These are phyloP conservation scores for Dusona sp. DNA, from an alignment of 2,888 invertebrate species.

Conservation along the genomic window DNA sequence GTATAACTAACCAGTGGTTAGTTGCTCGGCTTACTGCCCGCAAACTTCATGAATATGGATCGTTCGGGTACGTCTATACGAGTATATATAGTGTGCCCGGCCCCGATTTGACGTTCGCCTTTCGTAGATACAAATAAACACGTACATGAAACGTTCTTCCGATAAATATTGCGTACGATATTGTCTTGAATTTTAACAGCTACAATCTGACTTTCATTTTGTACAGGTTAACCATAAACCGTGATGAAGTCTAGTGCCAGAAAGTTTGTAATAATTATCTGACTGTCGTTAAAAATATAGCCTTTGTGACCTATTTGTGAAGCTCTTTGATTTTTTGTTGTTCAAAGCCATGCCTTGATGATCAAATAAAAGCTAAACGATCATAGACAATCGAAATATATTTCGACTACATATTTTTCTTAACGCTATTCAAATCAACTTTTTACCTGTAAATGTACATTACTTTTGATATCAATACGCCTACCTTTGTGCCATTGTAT, in stretches of 20 bases:
- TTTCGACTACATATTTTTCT: neutral
- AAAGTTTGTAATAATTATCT: neutral
- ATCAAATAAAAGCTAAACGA: neutral
- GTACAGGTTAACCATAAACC: neutral
- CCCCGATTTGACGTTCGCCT: constrained; percentile 64
- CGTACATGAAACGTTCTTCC: constrained; percentile 10
- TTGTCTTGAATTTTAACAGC: constrained; percentile 35
- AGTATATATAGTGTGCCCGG: constrained; percentile 61
- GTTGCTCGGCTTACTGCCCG: constrained; percentile 77
- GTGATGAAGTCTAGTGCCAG: neutral
- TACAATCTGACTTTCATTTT: constrained; percentile 11
- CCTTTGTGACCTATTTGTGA: neutral
- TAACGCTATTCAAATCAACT: neutral
- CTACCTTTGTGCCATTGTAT: neutral
- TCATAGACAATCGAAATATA: neutral
- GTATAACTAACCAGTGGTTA: constrained; percentile 79
- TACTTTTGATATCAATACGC: neutral
- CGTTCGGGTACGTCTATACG: constrained; percentile 59
- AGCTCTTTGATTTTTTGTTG: neutral
- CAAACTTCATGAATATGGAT: constrained; percentile 79
- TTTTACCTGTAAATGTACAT: neutral
- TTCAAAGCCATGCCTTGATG: neutral
- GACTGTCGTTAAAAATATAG: neutral
- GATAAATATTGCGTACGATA: constrained; percentile 56
- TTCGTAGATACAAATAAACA: constrained; percentile 44